Conservation (phyloP, 1,140 invertebrate genomes). For the Tetranychus urticae region DNA sequence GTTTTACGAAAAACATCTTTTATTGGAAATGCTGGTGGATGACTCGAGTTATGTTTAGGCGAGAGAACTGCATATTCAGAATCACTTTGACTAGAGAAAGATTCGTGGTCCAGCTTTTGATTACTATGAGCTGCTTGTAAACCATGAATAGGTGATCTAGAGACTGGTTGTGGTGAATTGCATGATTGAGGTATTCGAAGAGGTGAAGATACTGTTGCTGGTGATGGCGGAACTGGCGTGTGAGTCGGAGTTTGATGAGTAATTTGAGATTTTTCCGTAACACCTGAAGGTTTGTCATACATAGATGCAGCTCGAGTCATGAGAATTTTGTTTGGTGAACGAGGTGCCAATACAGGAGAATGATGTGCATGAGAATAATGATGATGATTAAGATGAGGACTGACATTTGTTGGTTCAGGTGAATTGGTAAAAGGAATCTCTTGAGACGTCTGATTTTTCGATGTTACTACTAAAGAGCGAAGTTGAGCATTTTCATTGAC, state of each 20-base stretch:
- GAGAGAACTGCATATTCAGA: too few species aligned
- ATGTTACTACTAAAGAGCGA: conserved; percentile 23
- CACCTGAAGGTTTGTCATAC: too few species aligned
- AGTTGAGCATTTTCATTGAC: conserved; percentile 38
- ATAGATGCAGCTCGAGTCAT: too few species aligned
- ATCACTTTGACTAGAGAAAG: too few species aligned
- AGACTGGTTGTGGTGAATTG: background rate
- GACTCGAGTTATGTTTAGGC: background rate
- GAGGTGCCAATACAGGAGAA: background rate
- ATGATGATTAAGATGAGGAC: background rate
- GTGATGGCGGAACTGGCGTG: background rate
- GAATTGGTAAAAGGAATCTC: too few species aligned
- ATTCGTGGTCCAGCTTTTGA: too few species aligned
- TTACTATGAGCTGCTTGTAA: background rate
- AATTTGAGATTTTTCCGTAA: background rate
- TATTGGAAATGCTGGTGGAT: conserved; percentile 16
- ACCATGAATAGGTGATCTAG: background rate
- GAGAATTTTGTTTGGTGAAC: background rate
- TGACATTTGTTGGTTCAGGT: background rate
- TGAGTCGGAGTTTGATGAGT: background rate
- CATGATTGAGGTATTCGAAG: too few species aligned
- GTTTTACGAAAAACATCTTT: conserved; percentile 50
- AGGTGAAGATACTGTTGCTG: background rate
- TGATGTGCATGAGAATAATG: background rate
- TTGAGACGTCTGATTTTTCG: background rate